Conservation (phyloP, 30 jellyfish, hydroid and myxozoan genomes). For the Catostylus mosaicus region DNA sequence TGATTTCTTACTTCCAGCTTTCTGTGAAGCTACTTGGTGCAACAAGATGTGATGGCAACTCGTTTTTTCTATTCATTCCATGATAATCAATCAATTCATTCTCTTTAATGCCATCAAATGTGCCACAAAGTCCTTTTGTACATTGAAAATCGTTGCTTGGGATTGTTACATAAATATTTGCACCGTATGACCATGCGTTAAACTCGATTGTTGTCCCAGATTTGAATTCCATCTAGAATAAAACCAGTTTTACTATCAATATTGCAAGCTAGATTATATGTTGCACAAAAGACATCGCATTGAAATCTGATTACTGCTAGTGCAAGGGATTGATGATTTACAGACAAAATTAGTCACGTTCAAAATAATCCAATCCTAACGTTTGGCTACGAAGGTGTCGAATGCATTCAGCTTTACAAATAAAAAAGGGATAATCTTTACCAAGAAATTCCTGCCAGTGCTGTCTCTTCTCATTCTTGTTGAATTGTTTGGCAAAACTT, state of each 20-base stretch:
- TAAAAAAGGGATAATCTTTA: no score
- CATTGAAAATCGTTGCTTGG: slow-evolving; percentile 77
- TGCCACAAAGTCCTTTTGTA: slow-evolving; percentile 88
- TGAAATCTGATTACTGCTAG: no score
- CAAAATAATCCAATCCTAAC: no score
- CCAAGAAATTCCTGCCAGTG: slow-evolving; percentile 38
- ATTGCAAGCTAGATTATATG: no score
- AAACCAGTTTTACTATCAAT: no score
- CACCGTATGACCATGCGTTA: no score
- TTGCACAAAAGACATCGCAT: no score
- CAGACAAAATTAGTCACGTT: no score
- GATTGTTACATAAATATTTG: slow-evolving; percentile 69
- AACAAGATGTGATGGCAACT: slow-evolving; percentile 4
- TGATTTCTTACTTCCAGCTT: slow-evolving; percentile 96
- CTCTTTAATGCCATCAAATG: slow-evolving; percentile 58
- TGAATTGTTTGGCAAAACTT: slow-evolving; percentile 27
- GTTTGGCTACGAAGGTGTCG: no score
- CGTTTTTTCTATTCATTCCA: slow-evolving; percentile 40
- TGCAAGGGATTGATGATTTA: no score
- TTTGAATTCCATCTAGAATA: slow-evolving; percentile 66
- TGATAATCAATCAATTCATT: slow-evolving; percentile 78
- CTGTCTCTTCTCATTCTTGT: background rate
- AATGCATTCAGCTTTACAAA: no score
- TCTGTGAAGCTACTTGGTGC: slow-evolving; percentile 73
- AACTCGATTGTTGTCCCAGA: no score